Percentiles rank a stretch among this genome's conserved stretches.
Evolutionary conservation across 2,113 vertebrate species (phyloP).

Genomic region (Leptosomus discolor): DNA sequence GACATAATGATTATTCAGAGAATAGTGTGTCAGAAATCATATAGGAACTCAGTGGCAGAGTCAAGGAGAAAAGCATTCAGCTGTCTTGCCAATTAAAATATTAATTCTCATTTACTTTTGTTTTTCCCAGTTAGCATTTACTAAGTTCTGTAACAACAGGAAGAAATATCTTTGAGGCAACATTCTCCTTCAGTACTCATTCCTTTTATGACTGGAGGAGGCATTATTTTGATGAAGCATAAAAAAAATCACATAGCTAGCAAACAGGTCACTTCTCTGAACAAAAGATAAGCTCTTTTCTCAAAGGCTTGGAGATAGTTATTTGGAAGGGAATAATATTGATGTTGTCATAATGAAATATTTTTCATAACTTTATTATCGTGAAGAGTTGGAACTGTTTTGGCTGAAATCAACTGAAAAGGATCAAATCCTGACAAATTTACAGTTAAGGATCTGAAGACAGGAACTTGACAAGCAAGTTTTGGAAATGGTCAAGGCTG

Average conservation of each 20-base stretch:
- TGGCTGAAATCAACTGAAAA: background rate
- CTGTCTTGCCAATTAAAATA: background rate
- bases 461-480: background rate
- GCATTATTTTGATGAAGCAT: background rate
- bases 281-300: background rate
- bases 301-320: background rate
- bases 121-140: background rate
- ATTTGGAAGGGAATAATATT: background rate
- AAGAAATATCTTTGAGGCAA: background rate
- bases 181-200: background rate
- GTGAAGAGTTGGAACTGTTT: background rate
- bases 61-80: background rate
- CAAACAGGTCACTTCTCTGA: background rate
- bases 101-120: background rate
- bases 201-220: background rate
- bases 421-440: background rate
- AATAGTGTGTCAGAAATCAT: background rate
- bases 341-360: background rate
- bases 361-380: background rate
- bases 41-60: background rate
- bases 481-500: rapidly evolving
- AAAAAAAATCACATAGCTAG: background rate
- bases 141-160: background rate
- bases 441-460: background rate
- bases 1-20: background rate